Percentiles rank a stretch among this genome's conserved stretches.
Conservation (phyloP, 2,797 vertebrate species). For the Ispidina picta region DNA sequence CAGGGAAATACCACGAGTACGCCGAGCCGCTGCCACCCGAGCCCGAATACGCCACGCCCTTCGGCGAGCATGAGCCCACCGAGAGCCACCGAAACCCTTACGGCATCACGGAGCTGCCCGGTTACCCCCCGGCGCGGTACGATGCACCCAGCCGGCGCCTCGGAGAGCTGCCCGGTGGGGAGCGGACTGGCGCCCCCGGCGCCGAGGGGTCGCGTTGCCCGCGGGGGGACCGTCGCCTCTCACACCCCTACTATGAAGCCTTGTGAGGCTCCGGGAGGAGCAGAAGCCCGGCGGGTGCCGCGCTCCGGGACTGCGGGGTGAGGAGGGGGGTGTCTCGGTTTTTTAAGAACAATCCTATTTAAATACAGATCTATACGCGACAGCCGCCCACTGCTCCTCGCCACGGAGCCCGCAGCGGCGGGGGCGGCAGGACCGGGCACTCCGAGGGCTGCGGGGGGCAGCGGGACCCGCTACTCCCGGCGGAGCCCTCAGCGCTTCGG, state of each 20-base stretch:
- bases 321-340: not conserved
- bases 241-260: slow-evolving; percentile 40
- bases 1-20: slow-evolving; percentile 82
- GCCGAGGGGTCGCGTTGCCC: not conserved
- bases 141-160: slow-evolving; percentile 68
- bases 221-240: not conserved
- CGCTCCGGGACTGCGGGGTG: not conserved
- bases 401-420: too few species aligned
- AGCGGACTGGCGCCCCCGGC: not conserved
- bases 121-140: slow-evolving; percentile 47
- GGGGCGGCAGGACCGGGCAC: too few species aligned
- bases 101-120: not conserved
- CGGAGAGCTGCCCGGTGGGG: not conserved
- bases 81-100: not conserved
- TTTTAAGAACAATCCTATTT: not conserved
- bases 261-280: not conserved
- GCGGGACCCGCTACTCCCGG: too few species aligned
- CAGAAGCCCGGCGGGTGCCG: too few species aligned
- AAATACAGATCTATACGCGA: not conserved
- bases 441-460: too few species aligned
- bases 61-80: slow-evolving; percentile 70
- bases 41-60: slow-evolving; percentile 88
- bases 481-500: too few species aligned
- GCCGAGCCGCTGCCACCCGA: slow-evolving; percentile 84
- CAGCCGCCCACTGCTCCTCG: not conserved